Base-by-base conservation (phyloP, 2,888 invertebrate genomes). In the Standfussiana lucernea region DNA sequence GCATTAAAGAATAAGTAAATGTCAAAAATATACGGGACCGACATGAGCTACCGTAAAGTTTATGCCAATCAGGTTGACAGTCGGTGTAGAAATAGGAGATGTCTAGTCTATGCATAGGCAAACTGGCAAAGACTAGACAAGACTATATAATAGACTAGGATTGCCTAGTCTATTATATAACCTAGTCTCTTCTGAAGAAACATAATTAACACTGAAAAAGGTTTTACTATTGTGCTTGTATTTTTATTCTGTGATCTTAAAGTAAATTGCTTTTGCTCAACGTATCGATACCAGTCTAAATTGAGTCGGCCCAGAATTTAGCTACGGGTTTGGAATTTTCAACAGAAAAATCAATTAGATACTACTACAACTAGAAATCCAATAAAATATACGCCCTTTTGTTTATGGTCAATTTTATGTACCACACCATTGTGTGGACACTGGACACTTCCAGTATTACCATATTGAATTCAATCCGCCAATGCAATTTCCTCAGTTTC, bases 401-500 rank as follows among this genome's bases (percentile, higher is more conserved):
- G 24, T 47, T n/a, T 11, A 35, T 28, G 56, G 28, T 56, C 21
- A 21, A n/a, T 28, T 24, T 28, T 32, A 32, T n/a, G 47, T 3
- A 2, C 0, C 15, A n/a, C 18, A 47, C n/a, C n/a, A 50, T 18
- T 61, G 40, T 28, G n/a, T n/a, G n/a, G n/a, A n/a, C n/a, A n/a
- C n/a, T n/a, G n/a, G n/a, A n/a, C n/a, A n/a, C n/a, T n/a, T n/a
- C 8, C 28, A 45, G 35, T 28, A 37, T 35, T 7, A 18, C 35
- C 18, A 67, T 68, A n/a, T 45, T 42, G 42, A 78, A 79, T 74
- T 61, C n/a, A n/a, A 61, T 65, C 37, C 21, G n/a, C 28, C 56
- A 59, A 69, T 75, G 45, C 72, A 75, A 56, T 72, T 70, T 76
- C 13, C 47, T 67, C 24, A 53, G 68, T 77, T 75, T 78, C 75